Percentiles rank a stretch among this genome's conserved stretches.
Conservation (phyloP, 2,888 invertebrate species). For the Scaptomyza cyrtandrae region DNA sequence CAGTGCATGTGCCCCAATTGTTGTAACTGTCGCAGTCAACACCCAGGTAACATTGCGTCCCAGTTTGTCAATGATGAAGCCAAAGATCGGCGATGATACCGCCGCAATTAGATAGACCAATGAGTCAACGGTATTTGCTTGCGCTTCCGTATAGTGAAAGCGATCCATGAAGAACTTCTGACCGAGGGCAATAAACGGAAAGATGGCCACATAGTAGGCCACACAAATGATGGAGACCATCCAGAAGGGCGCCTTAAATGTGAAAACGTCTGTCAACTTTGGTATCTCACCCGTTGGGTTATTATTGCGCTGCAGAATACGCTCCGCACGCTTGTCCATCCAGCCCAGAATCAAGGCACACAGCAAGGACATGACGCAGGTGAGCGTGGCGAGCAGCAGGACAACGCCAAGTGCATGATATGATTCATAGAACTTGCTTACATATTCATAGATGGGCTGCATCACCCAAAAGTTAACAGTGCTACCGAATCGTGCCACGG, state of each 20-base stretch:
- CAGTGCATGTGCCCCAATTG: constrained; percentile 88
- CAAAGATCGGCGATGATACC: constrained; percentile 93
- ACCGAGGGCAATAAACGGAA: constrained; percentile 97
- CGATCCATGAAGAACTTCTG: constrained; percentile 96
- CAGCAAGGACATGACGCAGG: constrained; percentile 93
- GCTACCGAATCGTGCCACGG: constrained; percentile 97
- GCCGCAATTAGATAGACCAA: constrained; percentile 94
- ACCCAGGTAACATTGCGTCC: constrained; percentile 97
- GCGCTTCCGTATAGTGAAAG: constrained; percentile 88
- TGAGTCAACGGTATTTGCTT: constrained; percentile 94
- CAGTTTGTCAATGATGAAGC: constrained; percentile 94
- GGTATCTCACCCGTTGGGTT: constrained; percentile 87
- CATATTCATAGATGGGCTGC: constrained; percentile 93
- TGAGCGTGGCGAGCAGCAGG: constrained; percentile 90
- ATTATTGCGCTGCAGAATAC: constrained; percentile 88
- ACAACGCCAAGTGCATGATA: constrained; percentile 91
- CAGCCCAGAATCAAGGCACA: constrained; percentile 91
- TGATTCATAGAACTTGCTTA: constrained; percentile 88
- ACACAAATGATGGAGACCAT: constrained; percentile 95
- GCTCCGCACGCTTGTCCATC: constrained; percentile 94
- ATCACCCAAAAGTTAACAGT: constrained; percentile 97
- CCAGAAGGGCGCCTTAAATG: constrained; percentile 95
- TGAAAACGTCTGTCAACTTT: constrained; percentile 90
- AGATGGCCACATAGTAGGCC: constrained; percentile 97
- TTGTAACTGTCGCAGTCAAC: constrained; percentile 89